phyloP scores from a whole-genome alignment of 2,113 vertebrate genomes.

The Nibea coibor region DNA sequence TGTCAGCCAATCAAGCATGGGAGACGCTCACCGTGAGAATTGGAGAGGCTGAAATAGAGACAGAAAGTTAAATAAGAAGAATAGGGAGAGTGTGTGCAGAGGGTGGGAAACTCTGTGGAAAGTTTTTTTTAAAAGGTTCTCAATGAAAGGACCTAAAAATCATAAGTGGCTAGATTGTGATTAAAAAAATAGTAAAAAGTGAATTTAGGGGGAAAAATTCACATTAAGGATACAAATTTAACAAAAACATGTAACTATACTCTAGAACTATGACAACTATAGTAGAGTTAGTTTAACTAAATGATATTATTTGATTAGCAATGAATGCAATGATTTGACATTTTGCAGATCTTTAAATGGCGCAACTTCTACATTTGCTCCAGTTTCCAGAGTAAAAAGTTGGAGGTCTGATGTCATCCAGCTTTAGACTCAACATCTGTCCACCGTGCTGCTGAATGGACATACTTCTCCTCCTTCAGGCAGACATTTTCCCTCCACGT shows the following conservation, averaged over 20 bases:
- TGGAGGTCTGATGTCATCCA: background rate
- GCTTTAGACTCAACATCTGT: background rate
- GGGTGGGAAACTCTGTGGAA: conserved; percentile 36
- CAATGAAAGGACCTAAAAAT: background rate
- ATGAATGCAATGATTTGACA: background rate
- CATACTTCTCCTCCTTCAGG: background rate
- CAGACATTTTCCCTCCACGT: conserved; percentile 71
- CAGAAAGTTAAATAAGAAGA: conserved; percentile 63
- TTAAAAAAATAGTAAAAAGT: background rate
- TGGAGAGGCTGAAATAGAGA: conserved; percentile 72
- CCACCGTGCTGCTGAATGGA: background rate
- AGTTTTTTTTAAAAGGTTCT: background rate
- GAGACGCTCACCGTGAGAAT: conserved; percentile 78
- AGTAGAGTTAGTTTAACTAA: background rate
- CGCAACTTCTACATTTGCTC: background rate
- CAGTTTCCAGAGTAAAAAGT: background rate
- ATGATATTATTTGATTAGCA: no score
- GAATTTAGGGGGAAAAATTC: background rate
- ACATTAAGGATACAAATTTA: background rate
- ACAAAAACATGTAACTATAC: background rate
- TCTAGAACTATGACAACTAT: background rate
- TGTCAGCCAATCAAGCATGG: conserved; percentile 73
- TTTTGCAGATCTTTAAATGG: background rate
- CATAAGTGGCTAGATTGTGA: background rate
- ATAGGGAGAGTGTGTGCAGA: conserved; percentile 30